Conservation (phyloP, 2,888 invertebrate species). For the Celastrina argiolus region DNA sequence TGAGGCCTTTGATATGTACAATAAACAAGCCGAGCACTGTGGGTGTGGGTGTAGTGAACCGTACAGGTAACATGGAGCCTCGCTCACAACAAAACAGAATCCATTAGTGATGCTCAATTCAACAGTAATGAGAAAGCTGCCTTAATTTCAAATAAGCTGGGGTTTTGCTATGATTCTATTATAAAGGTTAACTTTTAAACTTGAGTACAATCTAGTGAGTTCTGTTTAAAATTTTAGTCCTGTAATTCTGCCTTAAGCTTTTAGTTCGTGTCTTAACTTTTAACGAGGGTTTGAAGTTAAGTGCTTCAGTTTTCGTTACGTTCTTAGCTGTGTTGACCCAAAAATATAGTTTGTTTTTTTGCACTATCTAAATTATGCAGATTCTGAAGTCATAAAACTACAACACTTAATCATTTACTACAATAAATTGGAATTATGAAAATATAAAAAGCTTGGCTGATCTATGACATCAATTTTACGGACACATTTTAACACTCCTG, state of each 20-base stretch:
- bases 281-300: not conserved
- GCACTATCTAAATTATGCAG: not conserved
- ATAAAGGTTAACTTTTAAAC: not conserved
- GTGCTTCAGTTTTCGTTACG: not conserved
- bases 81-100: constrained; percentile 25
- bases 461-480: not conserved
- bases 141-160: not conserved
- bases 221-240: not conserved
- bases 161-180: not conserved
- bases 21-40: constrained; percentile 52
- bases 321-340: not conserved
- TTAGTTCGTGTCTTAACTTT: not conserved
- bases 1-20: constrained; percentile 54
- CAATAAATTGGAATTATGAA: not conserved
- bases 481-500: constrained; percentile 26
- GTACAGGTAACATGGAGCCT: constrained; percentile 30
- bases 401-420: not conserved
- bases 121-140: constrained; percentile 7
- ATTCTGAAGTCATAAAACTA: not conserved
- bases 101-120: constrained; percentile 27
- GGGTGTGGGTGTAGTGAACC: constrained; percentile 45
- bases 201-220: not conserved
- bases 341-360: not conserved
- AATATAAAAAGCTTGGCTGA: not conserved
- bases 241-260: not conserved